Conservation (phyloP, 92 coral and sea anemone species). For the Nematostella vectensis region DNA sequence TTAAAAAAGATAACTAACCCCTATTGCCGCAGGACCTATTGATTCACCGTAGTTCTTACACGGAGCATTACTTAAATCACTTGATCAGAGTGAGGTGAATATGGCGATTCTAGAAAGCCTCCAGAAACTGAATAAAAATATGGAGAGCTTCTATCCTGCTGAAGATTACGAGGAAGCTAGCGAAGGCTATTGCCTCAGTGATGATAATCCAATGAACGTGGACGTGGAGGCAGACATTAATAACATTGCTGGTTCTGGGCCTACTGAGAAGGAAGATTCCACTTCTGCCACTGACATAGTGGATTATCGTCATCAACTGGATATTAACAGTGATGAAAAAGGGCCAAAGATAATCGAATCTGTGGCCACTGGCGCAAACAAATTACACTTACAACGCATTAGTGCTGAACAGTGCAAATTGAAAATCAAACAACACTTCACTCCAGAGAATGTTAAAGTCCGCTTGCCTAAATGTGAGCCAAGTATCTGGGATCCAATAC, state of each 20-base stretch:
- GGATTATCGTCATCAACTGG: constrained; percentile 12
- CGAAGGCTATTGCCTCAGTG: constrained; percentile 5
- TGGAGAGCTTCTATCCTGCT: constrained; percentile 2
- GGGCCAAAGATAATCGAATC: constrained; percentile 13
- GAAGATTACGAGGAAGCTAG: constrained; percentile 3
- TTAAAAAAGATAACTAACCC: too few relatives aligned
- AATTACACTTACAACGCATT: constrained; percentile 16
- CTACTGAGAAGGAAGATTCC: constrained; percentile 1
- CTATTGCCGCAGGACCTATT: too few relatives aligned
- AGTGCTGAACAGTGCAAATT: constrained; percentile 22
- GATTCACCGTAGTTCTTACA: too few relatives aligned
- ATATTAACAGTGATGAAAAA: constrained; percentile 9
- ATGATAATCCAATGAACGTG: constrained; percentile 2
- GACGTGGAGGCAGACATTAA: constrained; percentile 10
- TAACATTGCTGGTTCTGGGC: constrained; percentile 5
- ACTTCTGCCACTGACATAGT: too few relatives aligned
- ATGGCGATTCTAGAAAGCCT: constrained; percentile 5
- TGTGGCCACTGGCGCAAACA: constrained; percentile 22
- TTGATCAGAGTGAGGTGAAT: constrained; percentile 3
- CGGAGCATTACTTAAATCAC: too few relatives aligned
- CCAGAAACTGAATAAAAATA: constrained; percentile 2
- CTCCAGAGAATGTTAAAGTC: constrained; percentile 27
- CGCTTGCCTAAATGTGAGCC: constrained; percentile 27
- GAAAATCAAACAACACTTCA: constrained; percentile 13
- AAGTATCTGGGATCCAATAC: constrained; percentile 26